These are phyloP conservation scores for Sycobia sp. DNA, from an alignment of 1,140 invertebrate species.

Conservation along the genomic window DNA sequence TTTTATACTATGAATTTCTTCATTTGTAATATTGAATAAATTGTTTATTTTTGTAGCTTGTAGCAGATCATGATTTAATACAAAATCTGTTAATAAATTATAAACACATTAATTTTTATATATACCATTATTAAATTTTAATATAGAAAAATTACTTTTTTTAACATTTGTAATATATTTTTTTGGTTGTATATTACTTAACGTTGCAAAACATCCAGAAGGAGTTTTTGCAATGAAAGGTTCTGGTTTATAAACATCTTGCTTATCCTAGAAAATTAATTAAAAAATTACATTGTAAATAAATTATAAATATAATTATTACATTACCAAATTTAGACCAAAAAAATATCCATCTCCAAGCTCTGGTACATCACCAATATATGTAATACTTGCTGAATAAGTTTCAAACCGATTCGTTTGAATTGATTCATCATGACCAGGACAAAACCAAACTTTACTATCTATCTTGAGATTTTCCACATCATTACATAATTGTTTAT, in stretches of 20 bases:
- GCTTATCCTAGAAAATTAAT: slow-evolving; percentile 38
- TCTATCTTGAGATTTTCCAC: slow-evolving; percentile 53
- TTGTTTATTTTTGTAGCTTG: slow-evolving; percentile 23
- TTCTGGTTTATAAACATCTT: slow-evolving; percentile 36
- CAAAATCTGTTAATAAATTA: slow-evolving; percentile 32
- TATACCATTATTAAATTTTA: not conserved
- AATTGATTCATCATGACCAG: slow-evolving; percentile 32
- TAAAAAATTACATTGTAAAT: slow-evolving; percentile 1
- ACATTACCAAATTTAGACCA: slow-evolving; percentile 66
- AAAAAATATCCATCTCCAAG: slow-evolving; percentile 63
- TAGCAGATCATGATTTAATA: slow-evolving; percentile 33
- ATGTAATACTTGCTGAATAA: slow-evolving; percentile 58
- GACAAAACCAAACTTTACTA: slow-evolving; percentile 43
- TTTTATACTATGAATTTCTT: slow-evolving; percentile 16
- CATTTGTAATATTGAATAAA: slow-evolving; percentile 21
- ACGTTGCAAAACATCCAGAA: slow-evolving; percentile 42
- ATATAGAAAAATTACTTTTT: slow-evolving; percentile 42
- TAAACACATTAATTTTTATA: slow-evolving; percentile 13
- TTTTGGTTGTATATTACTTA: slow-evolving; percentile 42
- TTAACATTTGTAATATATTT: slow-evolving; percentile 42
- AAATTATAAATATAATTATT: slow-evolving; percentile 41
- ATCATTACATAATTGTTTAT: slow-evolving; percentile 56
- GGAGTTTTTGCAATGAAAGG: too few relatives aligned
- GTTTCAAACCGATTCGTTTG: too few relatives aligned
- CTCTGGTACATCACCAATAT: slow-evolving; percentile 62